Conservation (phyloP, 1,140 invertebrate genomes). For the Pantala flavescens region DNA sequence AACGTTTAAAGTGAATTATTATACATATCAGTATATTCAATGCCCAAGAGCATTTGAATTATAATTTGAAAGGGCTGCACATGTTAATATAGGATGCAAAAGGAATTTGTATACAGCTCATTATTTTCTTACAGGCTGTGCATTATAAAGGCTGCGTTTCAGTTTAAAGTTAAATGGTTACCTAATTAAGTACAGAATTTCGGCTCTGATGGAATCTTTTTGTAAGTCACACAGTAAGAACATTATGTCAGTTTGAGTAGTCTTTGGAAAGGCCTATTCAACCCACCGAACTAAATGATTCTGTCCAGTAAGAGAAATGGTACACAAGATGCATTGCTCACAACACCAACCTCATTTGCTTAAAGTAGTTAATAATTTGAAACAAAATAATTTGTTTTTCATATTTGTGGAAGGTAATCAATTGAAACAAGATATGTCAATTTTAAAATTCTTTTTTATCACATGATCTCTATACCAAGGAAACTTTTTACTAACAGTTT, state of each 20-base stretch:
- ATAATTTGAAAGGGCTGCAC: not conserved
- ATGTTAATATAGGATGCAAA: not conserved
- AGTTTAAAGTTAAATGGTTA: not conserved
- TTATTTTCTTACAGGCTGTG: slow-evolving; percentile 9
- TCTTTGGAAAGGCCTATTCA: not conserved
- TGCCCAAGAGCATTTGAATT: not conserved
- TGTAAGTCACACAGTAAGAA: not conserved
- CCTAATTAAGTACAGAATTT: not conserved
- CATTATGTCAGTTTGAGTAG: not conserved
- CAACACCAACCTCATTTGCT: not conserved
- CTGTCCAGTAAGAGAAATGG: not conserved
- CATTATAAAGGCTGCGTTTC: slow-evolving; percentile 1
- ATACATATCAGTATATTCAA: not conserved
- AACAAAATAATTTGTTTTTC: no score
- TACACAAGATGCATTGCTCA: not conserved
- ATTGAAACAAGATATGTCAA: no score
- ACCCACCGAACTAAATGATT: not conserved
- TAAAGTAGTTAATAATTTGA: no score
- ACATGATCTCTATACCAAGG: no score
- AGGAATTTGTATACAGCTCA: not conserved
- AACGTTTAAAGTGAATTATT: slow-evolving; percentile 79
- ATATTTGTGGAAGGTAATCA: no score
- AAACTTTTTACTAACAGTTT: no score
- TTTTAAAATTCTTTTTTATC: no score
- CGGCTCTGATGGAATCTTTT: not conserved